These are phyloP conservation scores for Hypothenemus hampei DNA, from an alignment of 1,140 invertebrate genomes.

Conservation along the genomic window DNA sequence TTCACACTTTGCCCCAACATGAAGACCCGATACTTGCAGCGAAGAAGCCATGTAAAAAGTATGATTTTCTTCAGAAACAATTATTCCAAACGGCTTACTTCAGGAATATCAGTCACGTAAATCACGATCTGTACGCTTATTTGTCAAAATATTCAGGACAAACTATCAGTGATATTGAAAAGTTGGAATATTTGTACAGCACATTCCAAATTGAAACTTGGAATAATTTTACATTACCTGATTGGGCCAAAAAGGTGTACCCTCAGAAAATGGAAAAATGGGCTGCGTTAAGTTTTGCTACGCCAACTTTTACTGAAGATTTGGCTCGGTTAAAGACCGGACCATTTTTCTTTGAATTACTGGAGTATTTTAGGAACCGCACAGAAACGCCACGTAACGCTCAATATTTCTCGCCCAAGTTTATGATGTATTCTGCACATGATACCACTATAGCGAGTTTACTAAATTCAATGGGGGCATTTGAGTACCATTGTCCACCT, in stretches of 20 bases:
- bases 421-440: slow-evolving; percentile 75
- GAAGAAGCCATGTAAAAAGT: slow-evolving; percentile 63
- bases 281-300: slow-evolving; percentile 51
- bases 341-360: slow-evolving; percentile 51
- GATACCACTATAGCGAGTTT: slow-evolving; percentile 77
- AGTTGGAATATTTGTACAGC: slow-evolving; percentile 60
- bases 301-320: slow-evolving; percentile 48
- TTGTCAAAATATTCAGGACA: slow-evolving; percentile 57
- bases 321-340: slow-evolving; percentile 57
- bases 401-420: slow-evolving; percentile 47
- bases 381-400: slow-evolving; percentile 5
- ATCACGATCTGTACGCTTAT: slow-evolving; percentile 59
- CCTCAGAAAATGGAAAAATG: slow-evolving; percentile 50
- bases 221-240: slow-evolving; percentile 67
- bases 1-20: slow-evolving; percentile 68
- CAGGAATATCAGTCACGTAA: slow-evolving; percentile 53
- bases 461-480: slow-evolving; percentile 67
- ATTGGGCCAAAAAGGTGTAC: slow-evolving; percentile 61
- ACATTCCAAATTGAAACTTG: slow-evolving; percentile 63
- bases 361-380: slow-evolving; percentile 33
- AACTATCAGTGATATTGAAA: slow-evolving; percentile 50
- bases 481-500: slow-evolving; percentile 65
- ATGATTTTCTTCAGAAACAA: slow-evolving; percentile 52
- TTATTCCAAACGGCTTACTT: slow-evolving; percentile 56
- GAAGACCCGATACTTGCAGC: slow-evolving; percentile 56